Conservation (phyloP, 2,113 vertebrate species). For the Cynocephalus volans region DNA sequence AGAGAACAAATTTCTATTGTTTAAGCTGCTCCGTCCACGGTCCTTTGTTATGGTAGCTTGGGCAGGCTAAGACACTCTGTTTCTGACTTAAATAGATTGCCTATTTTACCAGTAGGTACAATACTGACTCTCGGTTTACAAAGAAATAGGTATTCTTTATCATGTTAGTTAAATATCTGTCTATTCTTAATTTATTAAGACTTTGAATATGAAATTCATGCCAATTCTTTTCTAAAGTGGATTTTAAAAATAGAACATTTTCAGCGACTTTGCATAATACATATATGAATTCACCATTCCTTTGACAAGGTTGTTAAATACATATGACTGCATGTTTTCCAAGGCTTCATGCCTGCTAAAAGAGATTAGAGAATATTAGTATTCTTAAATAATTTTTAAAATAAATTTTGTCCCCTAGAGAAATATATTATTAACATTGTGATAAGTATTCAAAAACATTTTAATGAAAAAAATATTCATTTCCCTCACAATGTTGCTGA, state of each 20-base stretch:
- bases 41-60: neutral
- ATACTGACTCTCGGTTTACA: accelerated
- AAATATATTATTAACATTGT: neutral
- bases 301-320: neutral
- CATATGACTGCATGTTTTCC: neutral
- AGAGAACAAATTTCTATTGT: neutral
- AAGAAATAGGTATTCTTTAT: neutral
- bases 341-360: neutral
- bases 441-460: neutral
- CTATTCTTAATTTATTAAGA: neutral
- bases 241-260: neutral
- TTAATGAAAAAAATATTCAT: neutral
- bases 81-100: neutral
- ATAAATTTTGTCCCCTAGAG: neutral
- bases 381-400: neutral
- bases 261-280: neutral
- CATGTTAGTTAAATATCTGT: neutral
- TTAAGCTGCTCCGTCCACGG: neutral
- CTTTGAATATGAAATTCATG: neutral
- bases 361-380: neutral
- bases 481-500: neutral
- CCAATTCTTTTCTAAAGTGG: neutral
- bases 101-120: neutral
- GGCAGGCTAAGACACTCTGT: neutral
- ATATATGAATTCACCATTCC: neutral